Conservation (phyloP, 2,888 invertebrate species). For the Troides aeacus region DNA sequence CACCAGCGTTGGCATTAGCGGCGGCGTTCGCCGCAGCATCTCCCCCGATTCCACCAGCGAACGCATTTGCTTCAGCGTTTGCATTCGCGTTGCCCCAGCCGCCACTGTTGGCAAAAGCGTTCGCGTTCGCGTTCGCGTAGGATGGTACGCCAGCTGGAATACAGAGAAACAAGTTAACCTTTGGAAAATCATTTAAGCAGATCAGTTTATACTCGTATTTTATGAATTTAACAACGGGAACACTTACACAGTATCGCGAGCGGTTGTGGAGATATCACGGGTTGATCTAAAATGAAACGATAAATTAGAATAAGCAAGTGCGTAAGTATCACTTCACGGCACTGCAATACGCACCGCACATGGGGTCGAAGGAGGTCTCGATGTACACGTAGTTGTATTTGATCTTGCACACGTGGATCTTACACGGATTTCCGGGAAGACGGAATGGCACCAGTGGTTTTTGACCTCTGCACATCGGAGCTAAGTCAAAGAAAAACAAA, state of each 20-base stretch:
- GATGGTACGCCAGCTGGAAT: too few relatives aligned
- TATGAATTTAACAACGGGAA: neutral
- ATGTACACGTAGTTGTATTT: slow-evolving; percentile 64
- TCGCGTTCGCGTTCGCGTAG: too few relatives aligned
- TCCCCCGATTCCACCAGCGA: slow-evolving; percentile 21
- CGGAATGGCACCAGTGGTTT: slow-evolving; percentile 51
- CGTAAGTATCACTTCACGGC: neutral
- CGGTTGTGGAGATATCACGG: neutral
- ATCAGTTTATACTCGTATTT: too few relatives aligned
- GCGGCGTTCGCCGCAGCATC: slow-evolving; percentile 31
- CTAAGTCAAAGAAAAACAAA: slow-evolving; percentile 39
- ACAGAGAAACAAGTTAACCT: too few relatives aligned
- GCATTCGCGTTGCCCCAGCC: slow-evolving; percentile 25
- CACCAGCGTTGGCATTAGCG: slow-evolving; percentile 33
- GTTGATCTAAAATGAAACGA: neutral
- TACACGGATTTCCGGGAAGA: slow-evolving; percentile 48
- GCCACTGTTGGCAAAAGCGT: too few relatives aligned
- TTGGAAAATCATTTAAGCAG: too few relatives aligned
- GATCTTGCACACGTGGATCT: slow-evolving; percentile 54
- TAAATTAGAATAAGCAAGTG: too few relatives aligned
- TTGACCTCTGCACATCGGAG: slow-evolving; percentile 53
- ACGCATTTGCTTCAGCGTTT: slow-evolving; percentile 31
- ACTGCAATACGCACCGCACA: slow-evolving; percentile 37
- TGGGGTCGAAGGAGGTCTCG: slow-evolving; percentile 39
- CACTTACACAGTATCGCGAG: slow-evolving; percentile 1